Conservation (phyloP, 2,797 vertebrate species). For the Enoplosus armatus region DNA sequence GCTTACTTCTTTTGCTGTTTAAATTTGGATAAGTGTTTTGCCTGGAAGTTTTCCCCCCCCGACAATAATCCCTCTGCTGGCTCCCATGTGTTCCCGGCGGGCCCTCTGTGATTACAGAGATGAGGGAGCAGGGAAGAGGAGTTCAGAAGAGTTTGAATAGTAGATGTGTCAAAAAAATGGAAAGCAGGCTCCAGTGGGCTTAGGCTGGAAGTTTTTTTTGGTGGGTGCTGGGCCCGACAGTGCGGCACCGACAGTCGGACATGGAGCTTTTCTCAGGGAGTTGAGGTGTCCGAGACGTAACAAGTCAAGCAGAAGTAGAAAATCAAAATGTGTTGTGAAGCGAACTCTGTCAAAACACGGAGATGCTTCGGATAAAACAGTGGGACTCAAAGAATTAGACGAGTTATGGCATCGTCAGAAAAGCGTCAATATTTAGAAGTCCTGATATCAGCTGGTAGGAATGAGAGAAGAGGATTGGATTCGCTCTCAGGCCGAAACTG, state of each 20-base stretch:
- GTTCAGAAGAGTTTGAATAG: slow-evolving; percentile 69
- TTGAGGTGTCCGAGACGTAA: background rate
- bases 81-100: slow-evolving; percentile 2
- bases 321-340: background rate
- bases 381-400: too few relatives aligned
- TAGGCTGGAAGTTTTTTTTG: slow-evolving; percentile 41
- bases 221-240: slow-evolving; percentile 12
- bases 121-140: slow-evolving; percentile 38
- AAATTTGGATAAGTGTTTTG: slow-evolving; percentile 14
- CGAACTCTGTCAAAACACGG: background rate
- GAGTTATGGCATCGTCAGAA: too few relatives aligned
- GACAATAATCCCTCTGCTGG: slow-evolving; percentile 14
- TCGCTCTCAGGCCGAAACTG: too few relatives aligned
- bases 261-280: background rate
- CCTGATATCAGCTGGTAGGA: background rate
- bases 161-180: slow-evolving; percentile 69
- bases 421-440: background rate
- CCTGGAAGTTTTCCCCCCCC: slow-evolving; percentile 26
- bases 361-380: background rate
- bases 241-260: background rate
- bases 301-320: background rate
- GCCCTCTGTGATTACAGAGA: slow-evolving; percentile 50
- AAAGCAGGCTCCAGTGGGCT: slow-evolving; percentile 45
- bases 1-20: slow-evolving; percentile 2
- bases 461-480: background rate